Percentiles rank a stretch among this genome's conserved stretches.
Conservation (phyloP, 2,888 invertebrate genomes). For the Caenorhabditis sp. region DNA sequence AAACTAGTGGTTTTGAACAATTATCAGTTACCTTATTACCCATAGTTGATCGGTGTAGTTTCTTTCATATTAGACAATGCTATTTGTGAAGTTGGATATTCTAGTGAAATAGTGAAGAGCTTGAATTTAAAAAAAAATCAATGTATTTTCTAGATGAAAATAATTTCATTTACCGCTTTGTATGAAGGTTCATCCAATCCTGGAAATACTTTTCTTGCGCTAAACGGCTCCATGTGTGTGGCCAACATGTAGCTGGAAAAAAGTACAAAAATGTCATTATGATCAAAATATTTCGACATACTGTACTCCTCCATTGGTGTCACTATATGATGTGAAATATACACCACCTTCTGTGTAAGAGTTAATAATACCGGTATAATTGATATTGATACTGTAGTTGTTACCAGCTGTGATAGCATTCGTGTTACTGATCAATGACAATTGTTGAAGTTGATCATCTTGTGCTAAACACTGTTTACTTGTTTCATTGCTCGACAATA, state of each 20-base stretch:
- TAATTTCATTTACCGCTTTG: slow-evolving; percentile 48
- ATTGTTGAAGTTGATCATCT: slow-evolving; percentile 24
- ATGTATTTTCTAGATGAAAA: too few relatives aligned
- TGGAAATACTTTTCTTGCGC: slow-evolving; percentile 46
- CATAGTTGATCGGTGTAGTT: slow-evolving; percentile 7
- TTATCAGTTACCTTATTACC: slow-evolving; percentile 5
- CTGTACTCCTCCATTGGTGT: slow-evolving; percentile 27
- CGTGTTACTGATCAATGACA: slow-evolving; percentile 32
- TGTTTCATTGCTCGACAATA: background rate
- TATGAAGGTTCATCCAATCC: slow-evolving; percentile 52
- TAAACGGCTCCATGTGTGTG: slow-evolving; percentile 51
- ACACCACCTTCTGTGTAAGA: slow-evolving; percentile 42
- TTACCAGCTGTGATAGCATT: slow-evolving; percentile 20
- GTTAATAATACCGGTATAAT: slow-evolving; percentile 47
- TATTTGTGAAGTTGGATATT: slow-evolving; percentile 37
- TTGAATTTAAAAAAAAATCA: too few relatives aligned
- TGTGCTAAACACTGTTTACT: slow-evolving; percentile 16
- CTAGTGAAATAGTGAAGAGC: slow-evolving; percentile 37
- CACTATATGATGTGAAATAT: slow-evolving; percentile 42
- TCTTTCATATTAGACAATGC: slow-evolving; percentile 45
- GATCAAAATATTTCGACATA: slow-evolving; percentile 11
- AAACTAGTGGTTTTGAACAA: too few relatives aligned
- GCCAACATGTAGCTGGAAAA: slow-evolving; percentile 46
- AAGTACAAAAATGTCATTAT: too few relatives aligned
- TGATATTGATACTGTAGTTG: slow-evolving; percentile 34